Conservation (phyloP, 2,888 invertebrate genomes). For the Epinotia demarniana region DNA sequence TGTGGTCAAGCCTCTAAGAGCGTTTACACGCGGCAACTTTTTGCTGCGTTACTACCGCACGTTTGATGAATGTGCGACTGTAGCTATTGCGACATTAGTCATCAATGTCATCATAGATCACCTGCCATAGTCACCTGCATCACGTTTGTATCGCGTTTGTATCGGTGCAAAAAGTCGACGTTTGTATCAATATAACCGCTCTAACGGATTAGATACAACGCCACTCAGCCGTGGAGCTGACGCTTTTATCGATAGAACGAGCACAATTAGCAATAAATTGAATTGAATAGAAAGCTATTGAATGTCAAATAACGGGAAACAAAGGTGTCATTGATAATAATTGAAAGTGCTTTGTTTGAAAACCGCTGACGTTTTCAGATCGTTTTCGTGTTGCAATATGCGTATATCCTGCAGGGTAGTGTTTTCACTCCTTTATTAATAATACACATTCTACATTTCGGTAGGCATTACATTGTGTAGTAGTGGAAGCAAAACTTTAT, state of each 20-base stretch:
- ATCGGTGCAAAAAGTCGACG: too few species aligned
- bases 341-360: slow-evolving; percentile 27
- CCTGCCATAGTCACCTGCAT: too few species aligned
- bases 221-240: slow-evolving; percentile 13
- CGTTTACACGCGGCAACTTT: too few species aligned
- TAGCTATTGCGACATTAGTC: too few species aligned
- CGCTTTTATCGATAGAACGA: slow-evolving; percentile 8
- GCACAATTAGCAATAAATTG: slow-evolving; percentile 7
- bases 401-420: background rate
- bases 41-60: too few species aligned
- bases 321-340: slow-evolving; percentile 32
- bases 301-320: slow-evolving; percentile 29
- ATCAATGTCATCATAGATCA: too few species aligned
- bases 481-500: too few species aligned
- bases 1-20: background rate
- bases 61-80: too few species aligned
- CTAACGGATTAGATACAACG: background rate
- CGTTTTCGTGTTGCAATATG: background rate
- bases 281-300: slow-evolving; percentile 24
- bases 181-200: too few species aligned
- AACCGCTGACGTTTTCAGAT: slow-evolving; percentile 20
- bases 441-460: background rate
- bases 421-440: background rate
- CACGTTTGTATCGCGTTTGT: too few species aligned
- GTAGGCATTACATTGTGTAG: background rate